Percentiles rank a stretch among this genome's conserved stretches.
These are phyloP conservation scores for Zaprionus gabonicus DNA, from an alignment of 1,140 invertebrate genomes.

Conservation along the genomic window DNA sequence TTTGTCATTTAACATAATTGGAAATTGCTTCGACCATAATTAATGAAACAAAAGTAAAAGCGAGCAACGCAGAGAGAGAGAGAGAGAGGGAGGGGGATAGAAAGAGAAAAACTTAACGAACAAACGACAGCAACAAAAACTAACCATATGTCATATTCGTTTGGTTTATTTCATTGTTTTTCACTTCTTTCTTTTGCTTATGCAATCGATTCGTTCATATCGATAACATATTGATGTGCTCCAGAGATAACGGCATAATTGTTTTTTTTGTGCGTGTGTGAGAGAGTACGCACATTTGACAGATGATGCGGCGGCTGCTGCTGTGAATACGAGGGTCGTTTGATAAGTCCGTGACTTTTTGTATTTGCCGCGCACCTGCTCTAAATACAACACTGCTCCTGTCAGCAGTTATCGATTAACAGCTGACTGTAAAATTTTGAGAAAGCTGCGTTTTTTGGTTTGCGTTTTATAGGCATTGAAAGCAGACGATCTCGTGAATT, in stretches of 20 bases:
- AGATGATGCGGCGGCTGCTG: background rate
- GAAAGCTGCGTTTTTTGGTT: too few species aligned
- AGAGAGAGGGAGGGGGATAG: background rate
- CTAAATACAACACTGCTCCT: too few species aligned
- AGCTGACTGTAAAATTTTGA: too few species aligned
- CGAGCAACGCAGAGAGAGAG: constrained; percentile 12
- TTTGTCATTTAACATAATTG: constrained; percentile 54
- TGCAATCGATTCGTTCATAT: constrained; percentile 33
- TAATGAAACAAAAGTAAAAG: constrained; percentile 77
- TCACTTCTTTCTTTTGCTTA: constrained; percentile 22
- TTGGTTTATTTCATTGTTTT: background rate
- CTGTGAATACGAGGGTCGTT: too few species aligned
- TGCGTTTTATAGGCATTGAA: too few species aligned
- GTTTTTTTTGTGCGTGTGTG: background rate
- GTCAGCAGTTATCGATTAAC: too few species aligned
- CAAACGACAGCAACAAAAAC: too few species aligned
- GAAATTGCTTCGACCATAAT: constrained; percentile 56
- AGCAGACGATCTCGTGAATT: too few species aligned
- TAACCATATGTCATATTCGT: constrained; percentile 21
- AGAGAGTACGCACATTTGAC: constrained; percentile 4
- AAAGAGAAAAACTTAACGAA: background rate
- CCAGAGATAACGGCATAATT: constrained; percentile 16
- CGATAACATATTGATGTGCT: constrained; percentile 23
- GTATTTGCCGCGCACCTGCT: too few species aligned
- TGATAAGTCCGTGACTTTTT: too few species aligned